Base-by-base conservation (phyloP, 1,140 invertebrate genomes). In the Magallana gigas region DNA sequence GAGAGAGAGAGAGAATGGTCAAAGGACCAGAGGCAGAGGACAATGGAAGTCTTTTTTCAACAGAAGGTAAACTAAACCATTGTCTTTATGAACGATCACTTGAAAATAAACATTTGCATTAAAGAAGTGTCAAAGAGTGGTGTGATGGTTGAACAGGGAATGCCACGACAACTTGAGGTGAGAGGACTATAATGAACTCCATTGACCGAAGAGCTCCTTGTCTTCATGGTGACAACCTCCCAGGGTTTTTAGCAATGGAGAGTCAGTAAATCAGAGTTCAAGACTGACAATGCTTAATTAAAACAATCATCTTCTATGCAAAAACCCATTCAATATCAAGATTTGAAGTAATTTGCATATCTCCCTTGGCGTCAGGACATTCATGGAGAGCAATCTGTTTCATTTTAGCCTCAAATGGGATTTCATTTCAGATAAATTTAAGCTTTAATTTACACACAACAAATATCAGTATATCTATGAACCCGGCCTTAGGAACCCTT, bases 281-380 rank as follows among this genome's bases (percentile, higher is more conserved):
- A 76, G 68, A 76, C 36, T 76, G 68, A 76, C 68, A 76, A 36
- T 76, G 18, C 23, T 23, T 76, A 76, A 76, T 76, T 76, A 76
- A 76, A 76, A 76, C 68, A 76, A 76, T 76, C 68, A 76, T 76
- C 68, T 76, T 76, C 68, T 29, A 76, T 76, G 68, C 68, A 76
- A 76, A 76, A 76, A 36, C 68, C 68, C 68, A 76, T 76, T 76
- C 36, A 4, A 29, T 29, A 29, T 29, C 23, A 29, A 29, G 68
- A 76, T 76, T 76, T 76, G 68, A 76, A 76, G 36, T 76, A 8
- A 76, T 76, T 76, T 76, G 68, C 68, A 76, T 76, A 76, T 76
- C 68, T 76, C 23, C 68, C 36, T 23, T 29, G 60, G n/a, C 60
- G 14, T 62, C 60, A 62, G 14, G 14, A 62, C n/a, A 62, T 29